Conservation (phyloP, 2,888 invertebrate genomes). For the Eurytoma adleriae region DNA sequence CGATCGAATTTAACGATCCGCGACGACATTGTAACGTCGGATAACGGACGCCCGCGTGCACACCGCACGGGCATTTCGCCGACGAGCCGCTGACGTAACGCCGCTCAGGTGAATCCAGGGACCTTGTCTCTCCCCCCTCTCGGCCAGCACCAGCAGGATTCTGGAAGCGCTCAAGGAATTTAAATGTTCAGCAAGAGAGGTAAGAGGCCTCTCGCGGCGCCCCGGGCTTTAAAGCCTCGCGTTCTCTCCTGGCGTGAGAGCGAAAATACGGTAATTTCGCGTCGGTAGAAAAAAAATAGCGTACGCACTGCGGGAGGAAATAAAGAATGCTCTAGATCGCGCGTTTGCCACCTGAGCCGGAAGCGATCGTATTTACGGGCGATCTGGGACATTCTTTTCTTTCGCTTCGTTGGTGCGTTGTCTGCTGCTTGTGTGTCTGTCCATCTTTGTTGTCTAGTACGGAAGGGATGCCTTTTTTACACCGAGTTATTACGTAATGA, state of each 20-base stretch:
- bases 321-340: background rate
- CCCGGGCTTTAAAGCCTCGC: background rate
- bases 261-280: too few relatives aligned
- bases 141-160: conserved; percentile 35
- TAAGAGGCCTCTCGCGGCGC: conserved; percentile 37
- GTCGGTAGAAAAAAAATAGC: too few relatives aligned
- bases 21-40: conserved; percentile 30
- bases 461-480: too few relatives aligned
- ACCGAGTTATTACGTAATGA: background rate
- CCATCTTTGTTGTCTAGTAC: too few relatives aligned
- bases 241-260: too few relatives aligned
- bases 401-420: too few relatives aligned
- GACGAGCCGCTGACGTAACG: background rate
- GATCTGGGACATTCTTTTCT: background rate
- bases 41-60: conserved; percentile 20
- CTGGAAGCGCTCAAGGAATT: conserved; percentile 61
- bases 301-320: background rate
- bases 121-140: background rate
- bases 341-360: background rate
- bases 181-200: conserved; percentile 64
- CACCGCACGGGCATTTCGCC: background rate
- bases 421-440: too few relatives aligned
- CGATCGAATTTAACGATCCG: conserved; percentile 53
- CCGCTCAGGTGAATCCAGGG: background rate
- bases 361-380: background rate